Conservation (phyloP, 2,113 vertebrate species). For the Sinocyclocheilus anshuiensis region DNA sequence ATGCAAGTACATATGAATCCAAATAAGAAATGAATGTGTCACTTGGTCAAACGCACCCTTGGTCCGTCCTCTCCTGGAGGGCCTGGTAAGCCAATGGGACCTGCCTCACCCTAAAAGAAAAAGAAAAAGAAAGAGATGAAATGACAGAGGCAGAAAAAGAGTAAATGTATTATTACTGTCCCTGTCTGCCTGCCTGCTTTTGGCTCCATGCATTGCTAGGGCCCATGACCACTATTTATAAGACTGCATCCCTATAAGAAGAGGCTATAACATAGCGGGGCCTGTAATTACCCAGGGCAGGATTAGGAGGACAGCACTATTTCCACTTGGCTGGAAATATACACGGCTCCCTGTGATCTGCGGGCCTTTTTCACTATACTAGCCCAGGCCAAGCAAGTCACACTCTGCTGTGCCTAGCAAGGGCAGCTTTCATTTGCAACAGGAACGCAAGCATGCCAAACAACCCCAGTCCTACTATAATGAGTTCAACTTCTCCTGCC, state of each 20-base stretch:
- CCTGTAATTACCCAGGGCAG: slow-evolving; percentile 75
- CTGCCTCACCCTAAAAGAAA: slow-evolving; percentile 83
- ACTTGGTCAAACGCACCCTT: slow-evolving; percentile 77
- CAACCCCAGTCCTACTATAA: slow-evolving; percentile 41
- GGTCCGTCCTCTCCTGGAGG: slow-evolving; percentile 92
- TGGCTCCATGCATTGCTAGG: slow-evolving; percentile 59
- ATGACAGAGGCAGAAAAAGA: slow-evolving; percentile 47
- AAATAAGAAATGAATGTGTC: background rate
- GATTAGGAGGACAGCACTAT: slow-evolving; percentile 59
- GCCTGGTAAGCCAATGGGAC: slow-evolving; percentile 88
- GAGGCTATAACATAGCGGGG: slow-evolving; percentile 19
- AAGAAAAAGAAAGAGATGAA: slow-evolving; percentile 21
- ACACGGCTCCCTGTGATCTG: slow-evolving; percentile 63
- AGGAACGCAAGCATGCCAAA: slow-evolving; percentile 50
- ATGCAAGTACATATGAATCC: background rate
- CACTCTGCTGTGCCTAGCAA: background rate
- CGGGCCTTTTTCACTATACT: slow-evolving; percentile 31
- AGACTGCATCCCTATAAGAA: slow-evolving; percentile 43
- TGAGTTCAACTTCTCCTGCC: slow-evolving; percentile 43
- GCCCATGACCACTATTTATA: slow-evolving; percentile 63
- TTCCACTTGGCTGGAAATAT: slow-evolving; percentile 63
- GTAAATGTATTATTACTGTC: slow-evolving; percentile 59
- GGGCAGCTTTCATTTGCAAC: background rate
- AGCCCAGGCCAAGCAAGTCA: slow-evolving; percentile 18
- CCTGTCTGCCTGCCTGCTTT: slow-evolving; percentile 54